Conservation (phyloP, 2,113 vertebrate genomes). For the Mustela nigripes region DNA sequence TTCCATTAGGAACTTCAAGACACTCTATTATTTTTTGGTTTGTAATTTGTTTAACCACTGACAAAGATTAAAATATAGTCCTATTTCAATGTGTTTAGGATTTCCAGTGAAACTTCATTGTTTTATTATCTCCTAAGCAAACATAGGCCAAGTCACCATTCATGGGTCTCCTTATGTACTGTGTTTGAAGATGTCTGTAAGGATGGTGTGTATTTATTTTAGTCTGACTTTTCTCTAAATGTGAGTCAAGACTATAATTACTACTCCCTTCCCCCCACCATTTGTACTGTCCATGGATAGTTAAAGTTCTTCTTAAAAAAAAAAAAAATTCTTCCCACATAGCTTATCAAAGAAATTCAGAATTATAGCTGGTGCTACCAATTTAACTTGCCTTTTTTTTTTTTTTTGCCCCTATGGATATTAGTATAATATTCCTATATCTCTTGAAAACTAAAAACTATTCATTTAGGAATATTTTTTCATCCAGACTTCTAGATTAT, state of each 20-base stretch:
- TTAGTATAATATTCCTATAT: not conserved
- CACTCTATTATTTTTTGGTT: not conserved
- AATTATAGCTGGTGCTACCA: not conserved
- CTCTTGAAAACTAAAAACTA: not conserved
- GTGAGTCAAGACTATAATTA: not conserved
- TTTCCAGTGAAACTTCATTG: not conserved
- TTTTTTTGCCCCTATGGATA: not conserved
- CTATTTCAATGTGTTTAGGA: not conserved
- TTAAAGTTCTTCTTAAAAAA: not conserved
- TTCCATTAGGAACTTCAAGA: not conserved
- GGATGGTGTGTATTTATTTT: not conserved
- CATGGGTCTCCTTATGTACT: not conserved
- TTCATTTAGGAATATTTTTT: not conserved
- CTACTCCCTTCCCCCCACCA: not conserved
- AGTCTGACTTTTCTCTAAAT: not conserved
- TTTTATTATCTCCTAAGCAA: not conserved
- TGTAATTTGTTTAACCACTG: not conserved
- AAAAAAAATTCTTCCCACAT: not conserved
- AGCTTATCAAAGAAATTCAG: not conserved
- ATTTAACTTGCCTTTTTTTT: not conserved
- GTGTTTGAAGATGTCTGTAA: not conserved
- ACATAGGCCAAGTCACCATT: not conserved
- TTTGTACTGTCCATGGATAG: not conserved
- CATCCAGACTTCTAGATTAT: not conserved
- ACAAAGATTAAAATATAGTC: not conserved